Base-by-base conservation (phyloP, 2,888 invertebrate genomes). In the Schizaphis graminum region DNA sequence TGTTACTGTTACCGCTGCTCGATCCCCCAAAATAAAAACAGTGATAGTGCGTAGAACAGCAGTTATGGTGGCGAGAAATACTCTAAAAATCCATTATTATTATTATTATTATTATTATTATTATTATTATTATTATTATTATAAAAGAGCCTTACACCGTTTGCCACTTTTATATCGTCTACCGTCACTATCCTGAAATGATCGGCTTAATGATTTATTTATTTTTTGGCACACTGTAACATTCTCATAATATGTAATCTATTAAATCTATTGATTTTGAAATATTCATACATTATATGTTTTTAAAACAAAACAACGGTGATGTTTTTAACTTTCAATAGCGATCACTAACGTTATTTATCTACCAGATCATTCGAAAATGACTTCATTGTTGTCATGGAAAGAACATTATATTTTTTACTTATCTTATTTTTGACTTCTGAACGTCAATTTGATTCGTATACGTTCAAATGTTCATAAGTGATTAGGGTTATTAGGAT, bases 11-110 rank as follows among this genome's bases (percentile, higher is more conserved):
- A 28, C 85, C 28, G 49, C n/a, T 3, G 0, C 41, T 35, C 57
- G 49, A 61, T 7, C 44, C 35, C 24, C 26, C 44, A 35, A 26
- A 47, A 61, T 87, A 88, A 61, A 87, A 92, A 67, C 67, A 4
- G 24, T 24, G 26, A 47, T n/a, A n/a, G 49, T 8, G 24, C 7
- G 8, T 8, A 8, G 21, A 7, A 21, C 35, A 77, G 35, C 21
- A 35, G 35, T 21, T 77, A 77, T 35, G 35, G 44, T 35, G 49
- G 11, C n/a, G 47, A 47, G 47, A 61, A 67, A 90, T n/a, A 67
- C 90, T 90, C 90, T n/a, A 44, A 47, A 67, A 61, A 67, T 90
- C 90, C 90, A 90, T 90, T 90, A 90, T 89, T 88, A 87, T 87
- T 87, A 49, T 87, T 53, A 84, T 84, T 84, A 87, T 85, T 85